Base-by-base conservation (phyloP, 2,888 invertebrate genomes). In the Pollenia amentaria region DNA sequence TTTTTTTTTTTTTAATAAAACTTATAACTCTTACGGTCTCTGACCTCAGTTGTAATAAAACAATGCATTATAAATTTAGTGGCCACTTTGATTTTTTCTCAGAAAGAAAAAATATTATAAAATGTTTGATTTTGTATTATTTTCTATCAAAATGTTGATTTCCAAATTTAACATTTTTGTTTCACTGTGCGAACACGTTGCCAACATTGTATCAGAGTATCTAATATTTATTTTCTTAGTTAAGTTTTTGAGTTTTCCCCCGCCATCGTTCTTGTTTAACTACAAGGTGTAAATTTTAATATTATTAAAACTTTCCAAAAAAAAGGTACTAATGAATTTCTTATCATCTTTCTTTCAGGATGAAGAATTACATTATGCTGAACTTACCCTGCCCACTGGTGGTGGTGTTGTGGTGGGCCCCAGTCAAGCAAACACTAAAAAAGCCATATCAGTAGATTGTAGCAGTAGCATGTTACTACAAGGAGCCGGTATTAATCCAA, bases 281-380 rank as follows among this genome's bases (percentile, higher is more conserved):
- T 67, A 69, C 38, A 70, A 82, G 70, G 69, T 78, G 69, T 83
- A 83, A 60, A 78, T 42, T 64, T 57, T 75, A 79, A 65, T 73
- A 60, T 57, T 48, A 67, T 76, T 57, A 78, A 62, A 84, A 78
- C 21, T 65, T 75, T 38, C 21, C 44, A 83, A 29, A 29, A 21
- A 29, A 29, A 29, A 29, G 77, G 70, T 53, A 69, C 65, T 79
- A 84, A 81, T 73, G 51, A 78, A 69, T 78, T 62, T 48, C 78
- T 38, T 38, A 29, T 53, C 46, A 29, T 16, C 64, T 53, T 46
- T 21, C 65, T 65, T 64, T 1, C 81, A 92, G 93, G 93, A 92
- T 82, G 93, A 93, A 84, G 93, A 93, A 88, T 89, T 93, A 55
- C 93, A 93, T 89, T 93, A 93, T 88, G 93, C 93, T 12, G 93